phyloP scores from a whole-genome alignment of 2,797 vertebrate genomes.

The Melanotaenia trifasciata region DNA sequence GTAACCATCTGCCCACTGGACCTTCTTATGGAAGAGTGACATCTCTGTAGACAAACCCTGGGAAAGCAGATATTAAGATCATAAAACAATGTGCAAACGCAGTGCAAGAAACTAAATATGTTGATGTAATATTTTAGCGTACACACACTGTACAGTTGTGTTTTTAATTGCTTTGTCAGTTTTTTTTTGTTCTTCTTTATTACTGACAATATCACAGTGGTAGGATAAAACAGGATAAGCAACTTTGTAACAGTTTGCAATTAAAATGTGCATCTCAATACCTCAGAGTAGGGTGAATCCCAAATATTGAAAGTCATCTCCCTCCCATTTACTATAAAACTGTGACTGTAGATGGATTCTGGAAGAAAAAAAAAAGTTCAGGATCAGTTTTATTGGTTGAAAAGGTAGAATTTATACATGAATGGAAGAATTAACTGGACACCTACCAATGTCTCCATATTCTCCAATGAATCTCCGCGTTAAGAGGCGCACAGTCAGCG shows the following conservation, averaged over 20 bases:
- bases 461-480: slow-evolving; percentile 92
- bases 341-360: slow-evolving; percentile 91
- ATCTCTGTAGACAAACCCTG: slow-evolving; percentile 48
- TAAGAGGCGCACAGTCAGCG: slow-evolving; percentile 89
- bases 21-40: slow-evolving; percentile 72
- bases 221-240: not conserved
- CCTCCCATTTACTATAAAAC: slow-evolving; percentile 83
- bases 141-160: not conserved
- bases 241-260: not conserved
- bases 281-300: slow-evolving; percentile 88
- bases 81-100: not conserved
- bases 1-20: slow-evolving; percentile 85
- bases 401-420: not conserved
- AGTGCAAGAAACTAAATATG: too few species aligned
- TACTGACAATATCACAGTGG: not conserved
- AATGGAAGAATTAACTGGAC: not conserved
- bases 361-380: slow-evolving; percentile 4
- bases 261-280: slow-evolving; percentile 51
- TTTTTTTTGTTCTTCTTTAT: not conserved
- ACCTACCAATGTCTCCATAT: slow-evolving; percentile 90
- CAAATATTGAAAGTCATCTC: slow-evolving; percentile 88
- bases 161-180: not conserved
- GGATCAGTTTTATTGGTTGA: not conserved
- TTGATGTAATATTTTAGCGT: too few species aligned
- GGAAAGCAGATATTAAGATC: slow-evolving; percentile 7